Evolutionary conservation across 1,140 invertebrate species (phyloP), one percentile per base, ranked within the genome.

Genomic region (Vollenhovia emeryi): DNA sequence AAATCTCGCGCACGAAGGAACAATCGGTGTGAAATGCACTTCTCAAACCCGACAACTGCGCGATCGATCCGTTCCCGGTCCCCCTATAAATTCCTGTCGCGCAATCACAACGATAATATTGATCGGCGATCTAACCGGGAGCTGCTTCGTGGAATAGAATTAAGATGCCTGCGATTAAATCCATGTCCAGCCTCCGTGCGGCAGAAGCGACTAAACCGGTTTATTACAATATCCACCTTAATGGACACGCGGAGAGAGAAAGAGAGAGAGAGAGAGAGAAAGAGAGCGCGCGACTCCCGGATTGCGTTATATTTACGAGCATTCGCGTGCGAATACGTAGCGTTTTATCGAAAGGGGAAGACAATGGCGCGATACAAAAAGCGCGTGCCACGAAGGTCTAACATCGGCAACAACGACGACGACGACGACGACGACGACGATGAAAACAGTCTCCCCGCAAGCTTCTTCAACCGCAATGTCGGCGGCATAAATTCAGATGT

Each of bases 201-300:
- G 52, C 15, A 24, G 21, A 18, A 9, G 24, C 45, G 15, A 68
- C 48, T 55, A 79, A 79, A 79, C 76, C 76, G 76, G 62, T 68
- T 79, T 68, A 68, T 79, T 68, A 79, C 62, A 79, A 79, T 79
- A 79, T 78, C 40, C 43, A 33, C 43, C n/a, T 64, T 48, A 48
- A 64, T 64, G 13, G 27, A 21, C 43, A 36, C 27, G 13, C 60
- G 15, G 30, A 68, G 43, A 52, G 40, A 50, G 52, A 66, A n/a
- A n/a, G n/a, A n/a, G n/a, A n/a, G n/a, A n/a, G n/a, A n/a, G n/a
- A n/a, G n/a, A n/a, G n/a, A n/a, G n/a, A n/a, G n/a, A n/a, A n/a
- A n/a, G n/a, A n/a, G n/a, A n/a, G n/a, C n/a, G 60, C 60, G 57
- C 60, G 21, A 13, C 60, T 68, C 27, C 27, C 30, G 43, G 36